Evolutionary conservation across 2,797 vertebrate species (phyloP), one percentile per base, ranked within the genome.

Genomic region (Peromyscus attwateri): DNA sequence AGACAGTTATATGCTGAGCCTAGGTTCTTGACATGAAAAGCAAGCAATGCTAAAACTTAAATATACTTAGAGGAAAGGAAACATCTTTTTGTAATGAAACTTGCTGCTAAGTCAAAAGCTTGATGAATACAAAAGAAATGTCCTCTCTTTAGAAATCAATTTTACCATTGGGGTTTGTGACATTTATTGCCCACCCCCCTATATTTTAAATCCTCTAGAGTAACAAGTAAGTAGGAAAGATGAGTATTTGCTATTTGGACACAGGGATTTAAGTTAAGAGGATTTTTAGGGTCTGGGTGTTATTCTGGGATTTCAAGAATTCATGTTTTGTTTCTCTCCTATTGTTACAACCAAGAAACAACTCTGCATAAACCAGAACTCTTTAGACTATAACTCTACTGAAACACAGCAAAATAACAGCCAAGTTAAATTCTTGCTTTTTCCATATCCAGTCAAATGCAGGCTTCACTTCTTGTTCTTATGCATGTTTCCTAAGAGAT

Each of bases 21-120:
- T 81, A 55, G 37, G 34, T 89, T 43, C 66, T 0, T 46, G 10
- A 43, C 66, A 92, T 11, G 23, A 89, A 95, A 95, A 40, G 9
- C 5, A 57, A 60, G 43, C 52, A 77, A 81, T 29, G 11, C 68
- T 27, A 95, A 82, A 85, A 93, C 49, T 73, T 19, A 83, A 94
- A 90, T 34, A 89, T 1, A 81, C 6, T 95, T 92, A 40, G 82
- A 60, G 52, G 79, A 95, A 89, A 96, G 49, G 10, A 68, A 94
- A 73, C 27, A 75, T 34, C 68, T 95, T 88, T 88, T 81, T 29
- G 94, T 89, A 92, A 83, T 80, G 43, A 52, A 96, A 94, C 46
- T 11, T 88, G 9, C 37, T 75, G 25, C 71, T 13, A 75, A 43
- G 71, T 75, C 37, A 73, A 19, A 43, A 19, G n/a, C 64, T 11